Evolutionary conservation across 2,113 vertebrate genomes (phyloP).

Genomic region (Peromyscus polionotus): DNA sequence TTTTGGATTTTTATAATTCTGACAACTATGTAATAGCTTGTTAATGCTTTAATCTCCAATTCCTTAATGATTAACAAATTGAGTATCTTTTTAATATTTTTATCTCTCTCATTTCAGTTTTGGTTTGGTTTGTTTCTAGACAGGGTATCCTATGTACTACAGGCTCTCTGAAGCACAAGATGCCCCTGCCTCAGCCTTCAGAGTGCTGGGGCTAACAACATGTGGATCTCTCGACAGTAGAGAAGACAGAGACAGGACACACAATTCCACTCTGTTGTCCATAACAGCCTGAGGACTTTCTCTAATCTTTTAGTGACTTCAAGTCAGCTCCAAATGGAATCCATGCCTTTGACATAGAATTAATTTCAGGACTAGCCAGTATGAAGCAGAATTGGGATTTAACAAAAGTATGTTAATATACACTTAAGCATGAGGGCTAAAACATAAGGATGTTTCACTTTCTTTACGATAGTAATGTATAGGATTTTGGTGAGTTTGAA

Average conservation of each 20-base stretch:
- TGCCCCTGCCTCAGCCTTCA: not conserved
- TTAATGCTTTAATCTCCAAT: not conserved
- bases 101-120: not conserved
- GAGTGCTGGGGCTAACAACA: not conserved
- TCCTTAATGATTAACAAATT: not conserved
- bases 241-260: too few relatives aligned
- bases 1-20: not conserved
- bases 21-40: not conserved
- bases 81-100: not conserved
- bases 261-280: not conserved
- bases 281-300: not conserved
- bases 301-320: not conserved
- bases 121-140: not conserved
- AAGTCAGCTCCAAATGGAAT: too few relatives aligned
- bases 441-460: not conserved
- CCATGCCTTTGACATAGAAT: not conserved
- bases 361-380: not conserved
- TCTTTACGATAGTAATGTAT: not conserved
- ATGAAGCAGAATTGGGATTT: not conserved
- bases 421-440: not conserved
- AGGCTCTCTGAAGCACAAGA: not conserved
- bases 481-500: not conserved
- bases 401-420: not conserved
- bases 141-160: not conserved
- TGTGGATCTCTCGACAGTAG: not conserved